Percentiles rank a stretch among this genome's conserved stretches.
phyloP scores from a whole-genome alignment of 1,140 invertebrate species.

The Drosophila malerkotliana region DNA sequence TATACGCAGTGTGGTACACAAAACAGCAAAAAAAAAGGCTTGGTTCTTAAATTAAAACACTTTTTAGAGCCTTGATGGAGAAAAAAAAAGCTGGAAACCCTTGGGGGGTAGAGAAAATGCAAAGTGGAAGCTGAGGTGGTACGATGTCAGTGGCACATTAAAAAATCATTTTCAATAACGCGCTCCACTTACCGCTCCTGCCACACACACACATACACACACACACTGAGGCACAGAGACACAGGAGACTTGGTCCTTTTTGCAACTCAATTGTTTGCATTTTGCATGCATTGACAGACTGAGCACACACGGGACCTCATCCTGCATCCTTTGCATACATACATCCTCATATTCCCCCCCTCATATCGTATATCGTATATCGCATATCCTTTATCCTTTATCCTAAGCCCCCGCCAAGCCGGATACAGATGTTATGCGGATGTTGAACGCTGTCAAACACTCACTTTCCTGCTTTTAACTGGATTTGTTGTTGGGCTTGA shows the following conservation, averaged over 20 bases:
- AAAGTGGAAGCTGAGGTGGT: conserved; percentile 1
- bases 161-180: conserved; percentile 81
- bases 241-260: neutral
- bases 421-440: conserved; percentile 22
- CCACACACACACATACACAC: conserved; percentile 13
- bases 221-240: no score
- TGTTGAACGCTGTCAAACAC: conserved; percentile 12
- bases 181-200: conserved; percentile 56
- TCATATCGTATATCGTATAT: neutral
- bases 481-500: conserved; percentile 14
- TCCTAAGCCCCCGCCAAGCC: neutral
- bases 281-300: conserved; percentile 57
- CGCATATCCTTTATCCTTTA: neutral
- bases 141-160: conserved; percentile 66
- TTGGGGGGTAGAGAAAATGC: neutral
- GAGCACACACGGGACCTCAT: conserved; percentile 29
- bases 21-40: no score
- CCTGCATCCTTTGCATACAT: neutral
- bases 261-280: conserved; percentile 53
- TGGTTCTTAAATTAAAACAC: no score
- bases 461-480: conserved; percentile 8
- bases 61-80: no score
- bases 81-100: neutral
- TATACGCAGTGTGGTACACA: no score
- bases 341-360: neutral